Evolutionary conservation across 2,888 invertebrate species (phyloP).

Genomic region (Lycocerus yunnanus): DNA sequence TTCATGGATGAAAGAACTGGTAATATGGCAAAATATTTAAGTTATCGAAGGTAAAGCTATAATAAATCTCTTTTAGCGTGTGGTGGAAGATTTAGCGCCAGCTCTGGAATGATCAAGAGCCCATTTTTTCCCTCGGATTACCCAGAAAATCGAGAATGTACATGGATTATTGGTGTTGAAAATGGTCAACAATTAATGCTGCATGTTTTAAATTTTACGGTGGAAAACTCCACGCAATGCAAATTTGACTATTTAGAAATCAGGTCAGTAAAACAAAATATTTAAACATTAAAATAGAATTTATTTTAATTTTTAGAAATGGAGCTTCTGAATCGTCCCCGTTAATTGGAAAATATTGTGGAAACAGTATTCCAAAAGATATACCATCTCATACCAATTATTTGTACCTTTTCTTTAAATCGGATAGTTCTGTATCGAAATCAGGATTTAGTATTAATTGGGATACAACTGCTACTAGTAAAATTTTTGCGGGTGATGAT

Average conservation of each 20-base stretch:
- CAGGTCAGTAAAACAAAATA: slow-evolving; percentile 57
- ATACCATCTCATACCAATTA: slow-evolving; percentile 79
- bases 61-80: slow-evolving; percentile 60
- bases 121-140: slow-evolving; percentile 81
- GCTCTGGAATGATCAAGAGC: slow-evolving; percentile 72
- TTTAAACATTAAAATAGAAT: not conserved
- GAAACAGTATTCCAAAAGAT: slow-evolving; percentile 62
- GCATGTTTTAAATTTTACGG: slow-evolving; percentile 65
- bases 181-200: slow-evolving; percentile 75
- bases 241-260: slow-evolving; percentile 74
- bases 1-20: slow-evolving; percentile 64
- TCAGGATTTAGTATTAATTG: slow-evolving; percentile 77
- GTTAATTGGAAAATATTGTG: slow-evolving; percentile 81
- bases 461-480: slow-evolving; percentile 66
- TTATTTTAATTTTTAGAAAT: slow-evolving; percentile 64
- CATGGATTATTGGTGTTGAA: slow-evolving; percentile 77
- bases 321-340: slow-evolving; percentile 75
- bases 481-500: not conserved
- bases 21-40: slow-evolving; percentile 43
- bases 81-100: slow-evolving; percentile 70
- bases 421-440: slow-evolving; percentile 67
- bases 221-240: slow-evolving; percentile 65
- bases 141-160: slow-evolving; percentile 71
- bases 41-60: not conserved
- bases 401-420: slow-evolving; percentile 74